Base-by-base conservation (phyloP, 1,140 invertebrate species). In the Brachionus angularis region DNA sequence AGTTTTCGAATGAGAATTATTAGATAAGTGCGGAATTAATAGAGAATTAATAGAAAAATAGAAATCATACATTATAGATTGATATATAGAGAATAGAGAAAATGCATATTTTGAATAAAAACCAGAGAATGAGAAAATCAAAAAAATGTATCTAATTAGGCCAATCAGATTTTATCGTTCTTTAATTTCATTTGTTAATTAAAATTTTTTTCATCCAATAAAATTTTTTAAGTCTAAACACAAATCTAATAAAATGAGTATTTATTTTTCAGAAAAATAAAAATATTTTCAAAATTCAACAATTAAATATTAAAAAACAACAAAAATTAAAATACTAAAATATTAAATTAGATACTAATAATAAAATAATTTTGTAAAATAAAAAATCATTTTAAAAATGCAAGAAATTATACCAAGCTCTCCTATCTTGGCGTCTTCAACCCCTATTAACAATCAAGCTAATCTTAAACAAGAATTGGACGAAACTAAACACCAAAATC, bases 241-340 rank as follows among this genome's bases (percentile, higher is more conserved):
- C 53, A 58, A 58, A 58, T 14, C 36, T n/a, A n/a, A n/a, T n/a
- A n/a, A n/a, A n/a, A n/a, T 36, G 53, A 58, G 29, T 58, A 58
- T 58, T 58, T 58, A 58, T 23, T 58, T 39, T 58, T 39, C 33
- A 58, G 33, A 36, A 21, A 58, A 36, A 23, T 31, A 58, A 34
- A 58, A 25, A 58, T 31, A 25, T 58, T 58, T 58, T 39, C 53
- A 58, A 23, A 58, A 58, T 55, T 55, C 21, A 55, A n/a, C n/a
- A n/a, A 55, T 55, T 55, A 58, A 58, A 58, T 39, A 25, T n/a
- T 10, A 25, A 7, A 25, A 25, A 50, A 25, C 8, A 50, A 50
- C 47, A 50, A 50, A 50, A 50, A 47, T 21, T 7, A 47, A n/a
- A 16, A 16, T 47, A 16, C 1, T 16, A 16, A 16, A 21, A n/a